Conservation (phyloP, 1,140 invertebrate species). For the Sminthurinus signatus region DNA sequence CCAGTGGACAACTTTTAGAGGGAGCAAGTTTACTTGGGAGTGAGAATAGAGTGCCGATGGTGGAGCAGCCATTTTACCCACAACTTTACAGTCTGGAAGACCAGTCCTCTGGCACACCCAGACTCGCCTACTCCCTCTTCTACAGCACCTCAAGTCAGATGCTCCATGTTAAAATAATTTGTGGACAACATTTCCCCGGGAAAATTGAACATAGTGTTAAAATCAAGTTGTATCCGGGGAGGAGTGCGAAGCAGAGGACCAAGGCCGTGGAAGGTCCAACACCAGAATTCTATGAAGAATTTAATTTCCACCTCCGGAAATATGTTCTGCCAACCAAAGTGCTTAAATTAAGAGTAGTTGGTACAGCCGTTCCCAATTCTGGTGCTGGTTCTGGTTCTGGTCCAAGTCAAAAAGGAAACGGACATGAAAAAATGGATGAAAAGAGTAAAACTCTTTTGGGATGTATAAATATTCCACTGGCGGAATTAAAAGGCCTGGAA, state of each 20-base stretch:
- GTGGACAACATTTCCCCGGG: slow-evolving; percentile 32
- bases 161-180: slow-evolving; percentile 27
- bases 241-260: slow-evolving; percentile 31
- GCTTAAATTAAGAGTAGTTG: slow-evolving; percentile 33
- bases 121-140: slow-evolving; percentile 31
- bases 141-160: slow-evolving; percentile 33
- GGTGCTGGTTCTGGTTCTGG: too few species aligned
- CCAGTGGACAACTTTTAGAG: neutral
- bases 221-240: slow-evolving; percentile 38
- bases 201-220: slow-evolving; percentile 16
- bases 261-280: slow-evolving; percentile 18
- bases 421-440: neutral
- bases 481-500: slow-evolving; percentile 25
- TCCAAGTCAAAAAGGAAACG: too few species aligned
- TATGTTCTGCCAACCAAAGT: slow-evolving; percentile 34
- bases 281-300: slow-evolving; percentile 38
- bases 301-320: slow-evolving; percentile 34
- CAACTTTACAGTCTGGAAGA: too few species aligned
- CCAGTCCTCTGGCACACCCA: slow-evolving; percentile 17
- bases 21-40: neutral
- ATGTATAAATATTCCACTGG: slow-evolving; percentile 32
- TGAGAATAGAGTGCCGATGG: slow-evolving; percentile 16
- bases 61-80: slow-evolving; percentile 31
- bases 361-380: neutral
- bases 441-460: slow-evolving; percentile 22